These are phyloP conservation scores for Tribolium freemani DNA, from an alignment of 2,888 invertebrate species.

Conservation along the genomic window DNA sequence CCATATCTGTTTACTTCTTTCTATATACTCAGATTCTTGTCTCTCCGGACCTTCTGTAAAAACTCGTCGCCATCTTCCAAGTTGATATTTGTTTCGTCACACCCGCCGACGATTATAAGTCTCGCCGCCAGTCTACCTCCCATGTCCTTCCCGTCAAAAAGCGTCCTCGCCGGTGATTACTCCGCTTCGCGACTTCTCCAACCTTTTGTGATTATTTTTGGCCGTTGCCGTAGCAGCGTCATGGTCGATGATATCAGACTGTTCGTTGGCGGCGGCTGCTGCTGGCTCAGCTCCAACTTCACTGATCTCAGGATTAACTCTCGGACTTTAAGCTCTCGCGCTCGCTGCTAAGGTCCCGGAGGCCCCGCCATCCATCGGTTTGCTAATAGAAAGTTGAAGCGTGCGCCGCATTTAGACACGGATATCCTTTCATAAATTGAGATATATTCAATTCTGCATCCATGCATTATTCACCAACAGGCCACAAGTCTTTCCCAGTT, in stretches of 20 bases:
- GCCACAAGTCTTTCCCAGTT: neutral
- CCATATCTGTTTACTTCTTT: too few species aligned
- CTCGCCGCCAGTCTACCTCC: slow-evolving; percentile 5
- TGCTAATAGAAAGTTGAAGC: slow-evolving; percentile 44
- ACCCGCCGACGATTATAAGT: neutral
- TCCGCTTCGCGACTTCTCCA: slow-evolving; percentile 47
- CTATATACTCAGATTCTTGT: neutral
- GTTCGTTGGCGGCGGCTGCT: slow-evolving; percentile 16
- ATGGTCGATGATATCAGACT: slow-evolving; percentile 28
- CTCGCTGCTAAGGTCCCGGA: slow-evolving; percentile 29
- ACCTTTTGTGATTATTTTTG: slow-evolving; percentile 53
- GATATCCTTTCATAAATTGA: slow-evolving; percentile 40
- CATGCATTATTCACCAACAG: slow-evolving; percentile 37
- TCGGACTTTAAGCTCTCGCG: slow-evolving; percentile 41
- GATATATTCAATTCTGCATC: slow-evolving; percentile 40
- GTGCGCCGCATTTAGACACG: slow-evolving; percentile 35
- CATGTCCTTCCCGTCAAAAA: neutral
- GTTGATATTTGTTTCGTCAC: neutral
- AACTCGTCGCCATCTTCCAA: neutral
- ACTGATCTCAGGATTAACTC: slow-evolving; percentile 45
- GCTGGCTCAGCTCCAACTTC: slow-evolving; percentile 46
- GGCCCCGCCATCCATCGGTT: slow-evolving; percentile 26
- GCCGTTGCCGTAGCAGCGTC: slow-evolving; percentile 45
- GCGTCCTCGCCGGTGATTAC: slow-evolving; percentile 46
- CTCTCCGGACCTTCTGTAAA: neutral